A percentile compares a stretch with the other conserved stretches of the same genome.
These are phyloP conservation scores for Tachyglossus aculeatus DNA, from an alignment of 2,797 vertebrate species.

Conservation along the genomic window DNA sequence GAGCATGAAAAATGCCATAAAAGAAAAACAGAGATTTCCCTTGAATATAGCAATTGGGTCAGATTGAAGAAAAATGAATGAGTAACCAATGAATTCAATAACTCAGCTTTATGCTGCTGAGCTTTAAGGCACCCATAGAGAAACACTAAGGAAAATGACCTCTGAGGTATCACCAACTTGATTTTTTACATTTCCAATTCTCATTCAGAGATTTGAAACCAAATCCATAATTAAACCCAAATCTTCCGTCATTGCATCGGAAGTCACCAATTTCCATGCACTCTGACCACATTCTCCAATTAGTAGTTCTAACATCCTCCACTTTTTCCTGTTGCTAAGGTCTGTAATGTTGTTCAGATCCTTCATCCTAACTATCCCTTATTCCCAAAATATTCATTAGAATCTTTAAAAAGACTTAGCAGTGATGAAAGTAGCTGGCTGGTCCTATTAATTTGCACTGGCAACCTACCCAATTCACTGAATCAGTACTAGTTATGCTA, in stretches of 20 bases:
- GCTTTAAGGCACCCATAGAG: constrained; percentile 1
- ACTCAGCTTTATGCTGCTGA: constrained; percentile 31
- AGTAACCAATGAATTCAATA: constrained; percentile 27
- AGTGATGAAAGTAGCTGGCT: neutral
- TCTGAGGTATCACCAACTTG: neutral
- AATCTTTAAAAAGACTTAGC: neutral
- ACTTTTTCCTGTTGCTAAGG: neutral
- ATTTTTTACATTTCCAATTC: constrained; percentile 7
- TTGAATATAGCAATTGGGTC: constrained; percentile 40
- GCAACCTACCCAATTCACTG: neutral
- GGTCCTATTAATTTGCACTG: neutral
- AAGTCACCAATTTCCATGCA: neutral
- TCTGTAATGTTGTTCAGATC: neutral
- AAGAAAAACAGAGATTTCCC: constrained; percentile 27
- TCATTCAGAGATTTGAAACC: constrained; percentile 16
- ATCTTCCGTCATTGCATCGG: neutral
- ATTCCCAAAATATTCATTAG: constrained; percentile 14
- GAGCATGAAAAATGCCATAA: neutral
- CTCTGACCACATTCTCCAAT: constrained; percentile 2
- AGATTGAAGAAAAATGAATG: constrained; percentile 5
- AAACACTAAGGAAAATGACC: constrained; percentile 13
- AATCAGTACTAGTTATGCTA: neutral
- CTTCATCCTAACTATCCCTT: neutral
- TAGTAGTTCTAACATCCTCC: neutral
- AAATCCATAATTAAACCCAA: constrained; percentile 5